Percentiles rank a stretch among this genome's conserved stretches.
Conservation (phyloP, 2,797 vertebrate species). For the Paramormyrops hopkinsi region DNA sequence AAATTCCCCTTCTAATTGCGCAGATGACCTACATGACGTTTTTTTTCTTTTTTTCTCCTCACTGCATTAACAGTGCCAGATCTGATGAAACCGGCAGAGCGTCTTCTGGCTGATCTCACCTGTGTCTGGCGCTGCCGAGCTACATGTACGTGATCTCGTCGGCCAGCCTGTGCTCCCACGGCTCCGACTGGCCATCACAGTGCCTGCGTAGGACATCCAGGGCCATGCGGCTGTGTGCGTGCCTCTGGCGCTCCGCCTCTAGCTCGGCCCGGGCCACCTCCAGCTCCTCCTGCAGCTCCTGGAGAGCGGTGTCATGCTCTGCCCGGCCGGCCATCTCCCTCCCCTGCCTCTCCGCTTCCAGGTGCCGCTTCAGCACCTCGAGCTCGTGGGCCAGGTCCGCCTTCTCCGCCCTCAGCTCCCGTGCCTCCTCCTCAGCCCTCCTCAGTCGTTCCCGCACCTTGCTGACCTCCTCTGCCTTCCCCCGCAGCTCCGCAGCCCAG, state of each 20-base stretch:
- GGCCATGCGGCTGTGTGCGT: slow-evolving; percentile 27
- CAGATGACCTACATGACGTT: neutral
- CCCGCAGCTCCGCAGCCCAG: slow-evolving; percentile 37
- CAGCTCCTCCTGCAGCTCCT: slow-evolving; percentile 32
- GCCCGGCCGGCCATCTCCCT: slow-evolving; percentile 31
- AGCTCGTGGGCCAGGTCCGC: slow-evolving; percentile 36
- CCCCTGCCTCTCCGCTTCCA: slow-evolving; percentile 24
- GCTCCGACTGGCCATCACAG: slow-evolving; percentile 22
- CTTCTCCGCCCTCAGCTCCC: slow-evolving; percentile 40
- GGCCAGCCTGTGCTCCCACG: neutral
- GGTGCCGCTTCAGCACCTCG: slow-evolving; percentile 34
- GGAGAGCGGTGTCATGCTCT: slow-evolving; percentile 28
- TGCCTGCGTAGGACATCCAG: slow-evolving; percentile 37
- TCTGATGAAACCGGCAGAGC: neutral
- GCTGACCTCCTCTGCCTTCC: slow-evolving; percentile 33
- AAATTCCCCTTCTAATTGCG: slow-evolving; percentile 6
- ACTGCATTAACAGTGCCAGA: neutral
- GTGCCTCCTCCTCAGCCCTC: slow-evolving; percentile 41
- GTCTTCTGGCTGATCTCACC: neutral
- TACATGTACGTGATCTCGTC: slow-evolving; percentile 20
- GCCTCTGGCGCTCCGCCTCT: slow-evolving; percentile 28
- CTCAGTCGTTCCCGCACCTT: slow-evolving; percentile 35
- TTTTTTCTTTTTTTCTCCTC: neutral
- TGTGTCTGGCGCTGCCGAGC: neutral
- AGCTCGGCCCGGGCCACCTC: slow-evolving; percentile 36